A percentile compares a stretch with the other conserved stretches of the same genome.
These are phyloP conservation scores for Cistogaster globosa DNA, from an alignment of 2,888 invertebrate species.

Conservation along the genomic window DNA sequence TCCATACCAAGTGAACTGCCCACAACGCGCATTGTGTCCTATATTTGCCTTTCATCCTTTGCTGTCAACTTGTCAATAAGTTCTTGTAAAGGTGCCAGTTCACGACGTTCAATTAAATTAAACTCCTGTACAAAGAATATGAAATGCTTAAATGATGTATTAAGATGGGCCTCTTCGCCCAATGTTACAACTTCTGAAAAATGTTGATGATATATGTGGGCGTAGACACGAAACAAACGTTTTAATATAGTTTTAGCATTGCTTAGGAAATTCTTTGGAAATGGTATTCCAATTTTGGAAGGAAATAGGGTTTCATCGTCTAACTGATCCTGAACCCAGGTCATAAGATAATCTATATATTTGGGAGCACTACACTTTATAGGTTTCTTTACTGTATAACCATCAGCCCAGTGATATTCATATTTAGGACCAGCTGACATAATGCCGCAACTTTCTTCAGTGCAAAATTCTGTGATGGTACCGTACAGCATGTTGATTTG, in stretches of 20 bases:
- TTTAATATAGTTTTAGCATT: slow-evolving; percentile 99
- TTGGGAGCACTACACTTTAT: slow-evolving; percentile 99
- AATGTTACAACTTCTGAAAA: slow-evolving; percentile 98
- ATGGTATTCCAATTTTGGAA: slow-evolving; percentile 99
- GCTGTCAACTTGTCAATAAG: slow-evolving; percentile 97
- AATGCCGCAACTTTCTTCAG: slow-evolving; percentile 97
- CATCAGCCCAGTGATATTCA: slow-evolving; percentile 99
- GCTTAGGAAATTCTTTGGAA: slow-evolving; percentile 97
- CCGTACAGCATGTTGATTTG: slow-evolving; percentile 99
- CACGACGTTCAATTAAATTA: slow-evolving; percentile 96
- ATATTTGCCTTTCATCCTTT: slow-evolving; percentile 92
- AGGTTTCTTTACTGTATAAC: slow-evolving; percentile 98
- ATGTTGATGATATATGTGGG: slow-evolving; percentile 99
- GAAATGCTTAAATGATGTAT: slow-evolving; percentile 99
- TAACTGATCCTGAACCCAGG: slow-evolving; percentile 99
- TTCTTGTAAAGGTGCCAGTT: slow-evolving; percentile 98
- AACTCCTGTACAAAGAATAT: slow-evolving; percentile 98
- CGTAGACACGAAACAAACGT: slow-evolving; percentile 98
- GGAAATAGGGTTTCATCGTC: slow-evolving; percentile 99
- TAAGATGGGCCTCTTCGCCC: slow-evolving; percentile 99
- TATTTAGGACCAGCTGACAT: slow-evolving; percentile 99
- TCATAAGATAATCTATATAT: slow-evolving; percentile 99
- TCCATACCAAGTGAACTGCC: slow-evolving; percentile 66
- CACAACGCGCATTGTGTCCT: slow-evolving; percentile 74
- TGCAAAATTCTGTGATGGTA: slow-evolving; percentile 99